Evolutionary conservation across 2,797 vertebrate species (phyloP).

Genomic region (Gymnothorax reevesii): DNA sequence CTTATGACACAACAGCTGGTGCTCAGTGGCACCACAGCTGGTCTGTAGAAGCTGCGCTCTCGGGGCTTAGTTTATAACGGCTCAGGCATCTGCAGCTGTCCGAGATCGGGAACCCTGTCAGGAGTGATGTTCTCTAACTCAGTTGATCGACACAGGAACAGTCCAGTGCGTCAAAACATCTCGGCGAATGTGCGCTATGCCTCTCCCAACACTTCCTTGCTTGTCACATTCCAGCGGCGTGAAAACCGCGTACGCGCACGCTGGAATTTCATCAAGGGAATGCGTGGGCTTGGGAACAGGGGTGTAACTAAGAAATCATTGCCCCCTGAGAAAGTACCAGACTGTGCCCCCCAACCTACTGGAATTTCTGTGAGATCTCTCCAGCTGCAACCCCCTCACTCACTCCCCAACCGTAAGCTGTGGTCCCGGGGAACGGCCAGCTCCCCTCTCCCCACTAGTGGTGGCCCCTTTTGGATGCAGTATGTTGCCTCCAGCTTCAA

Average conservation of each 20-base stretch:
- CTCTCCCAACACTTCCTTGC: not conserved
- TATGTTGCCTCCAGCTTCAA: not conserved
- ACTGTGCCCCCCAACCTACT: too few relatives aligned
- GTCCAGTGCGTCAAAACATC: not conserved
- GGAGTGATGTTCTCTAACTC: not conserved
- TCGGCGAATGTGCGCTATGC: too few relatives aligned
- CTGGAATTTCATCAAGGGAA: not conserved
- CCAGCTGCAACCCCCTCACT: too few relatives aligned
- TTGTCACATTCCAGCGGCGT: not conserved
- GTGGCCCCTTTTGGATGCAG: not conserved
- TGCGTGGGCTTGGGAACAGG: too few relatives aligned
- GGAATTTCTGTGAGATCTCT: too few relatives aligned
- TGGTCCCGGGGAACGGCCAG: too few relatives aligned
- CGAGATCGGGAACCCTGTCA: not conserved
- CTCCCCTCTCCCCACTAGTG: too few relatives aligned
- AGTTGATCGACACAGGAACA: not conserved
- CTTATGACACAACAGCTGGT: not conserved
- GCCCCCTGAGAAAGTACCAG: too few relatives aligned
- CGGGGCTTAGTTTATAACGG: not conserved
- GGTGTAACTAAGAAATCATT: too few relatives aligned
- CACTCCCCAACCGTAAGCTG: too few relatives aligned
- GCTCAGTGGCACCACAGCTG: not conserved
- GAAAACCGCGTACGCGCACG: not conserved
- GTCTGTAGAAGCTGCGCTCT: not conserved
- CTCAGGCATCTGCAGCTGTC: not conserved